Base-by-base conservation (phyloP, 2,888 invertebrate species). In the Ephialtes manifestator region DNA sequence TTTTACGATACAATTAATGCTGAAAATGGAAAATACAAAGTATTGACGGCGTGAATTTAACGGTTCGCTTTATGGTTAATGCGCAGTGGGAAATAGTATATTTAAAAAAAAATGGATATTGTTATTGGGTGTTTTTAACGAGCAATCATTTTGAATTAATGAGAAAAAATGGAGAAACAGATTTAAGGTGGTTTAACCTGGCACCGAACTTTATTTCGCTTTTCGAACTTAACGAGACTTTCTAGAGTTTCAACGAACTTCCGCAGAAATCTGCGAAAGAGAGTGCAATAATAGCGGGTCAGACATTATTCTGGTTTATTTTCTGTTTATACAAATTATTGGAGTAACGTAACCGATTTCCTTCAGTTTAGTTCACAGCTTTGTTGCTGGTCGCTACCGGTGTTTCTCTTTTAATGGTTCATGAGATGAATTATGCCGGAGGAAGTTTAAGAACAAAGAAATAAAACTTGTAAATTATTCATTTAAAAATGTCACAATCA, bases 211-310 rank as follows among this genome's bases (percentile, higher is more conserved):
- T 15, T 48, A 48, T 65, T 68, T 68, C n/a, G 13, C 68, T 46
- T 18, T 31, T 53, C 20, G 46, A 39, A 65, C 24, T 68, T 43
- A 79, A 63, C 65, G 77, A 65, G 70, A 76, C 83, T 83, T 83
- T 79, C 79, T 83, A 75, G 79, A 74, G 2, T 68, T 75, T 68
- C 46, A 4, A n/a, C 10, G 46, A n/a, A 1, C 15, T 55, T 77
- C 20, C 43, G 28, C 28, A 18, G 28, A 46, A 55, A 67, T 55
- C 39, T 72, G 35, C 1, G 35, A 4, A 39, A 8, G 35, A 39
- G 8, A 18, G 15, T n/a, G 53, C 43, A 43, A 24, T 43, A 15
- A 43, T 43, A 20, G 24, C 15, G 39, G 46, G 28, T 28, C 60
- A 10, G 15, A 63, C 13, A 35, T 4, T n/a, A n/a, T 35, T 28